Evolutionary conservation across 1,140 invertebrate genomes (phyloP).

Genomic region (Asbolus verrucosus): DNA sequence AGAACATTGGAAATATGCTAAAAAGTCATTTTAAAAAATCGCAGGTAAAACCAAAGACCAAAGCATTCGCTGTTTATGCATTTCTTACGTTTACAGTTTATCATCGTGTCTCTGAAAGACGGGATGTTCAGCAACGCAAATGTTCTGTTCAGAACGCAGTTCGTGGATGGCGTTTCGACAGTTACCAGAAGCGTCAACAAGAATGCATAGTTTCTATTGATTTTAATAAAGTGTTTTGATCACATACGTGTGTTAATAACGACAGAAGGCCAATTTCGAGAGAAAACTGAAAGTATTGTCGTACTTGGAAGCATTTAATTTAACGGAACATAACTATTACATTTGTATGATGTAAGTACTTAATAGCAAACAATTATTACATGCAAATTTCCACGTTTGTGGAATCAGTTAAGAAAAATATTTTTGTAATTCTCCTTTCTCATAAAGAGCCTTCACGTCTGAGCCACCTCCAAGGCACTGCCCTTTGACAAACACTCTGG

Average conservation of each 20-base stretch:
- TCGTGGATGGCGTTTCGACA: constrained; percentile 95
- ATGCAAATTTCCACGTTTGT: too few species aligned
- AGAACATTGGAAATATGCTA: constrained; percentile 98
- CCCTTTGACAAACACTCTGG: constrained; percentile 91
- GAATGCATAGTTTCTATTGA: constrained; percentile 18
- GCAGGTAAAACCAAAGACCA: too few species aligned
- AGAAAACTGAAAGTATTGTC: too few species aligned
- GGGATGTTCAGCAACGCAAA: constrained; percentile 99
- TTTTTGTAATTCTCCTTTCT: constrained; percentile 72
- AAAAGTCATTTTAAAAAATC: constrained; percentile 94
- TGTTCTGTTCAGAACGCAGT: constrained; percentile 95
- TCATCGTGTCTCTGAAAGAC: constrained; percentile 98
- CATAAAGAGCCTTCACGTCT: constrained; percentile 82
- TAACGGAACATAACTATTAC: too few species aligned
- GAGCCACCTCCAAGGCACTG: constrained; percentile 92
- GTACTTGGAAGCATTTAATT: too few species aligned
- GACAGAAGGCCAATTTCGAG: too few species aligned
- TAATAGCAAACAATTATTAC: too few species aligned
- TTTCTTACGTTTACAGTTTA: constrained; percentile 96
- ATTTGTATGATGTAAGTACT: too few species aligned
- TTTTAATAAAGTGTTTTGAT: too few species aligned
- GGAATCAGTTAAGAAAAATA: constrained; percentile 18
- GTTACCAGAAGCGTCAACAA: constrained; percentile 76
- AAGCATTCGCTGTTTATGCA: too few species aligned
- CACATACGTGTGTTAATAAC: too few species aligned